Evolutionary conservation across 2,888 invertebrate species (phyloP), one percentile per base, ranked within the genome.

Genomic region (Melipona beecheii): DNA sequence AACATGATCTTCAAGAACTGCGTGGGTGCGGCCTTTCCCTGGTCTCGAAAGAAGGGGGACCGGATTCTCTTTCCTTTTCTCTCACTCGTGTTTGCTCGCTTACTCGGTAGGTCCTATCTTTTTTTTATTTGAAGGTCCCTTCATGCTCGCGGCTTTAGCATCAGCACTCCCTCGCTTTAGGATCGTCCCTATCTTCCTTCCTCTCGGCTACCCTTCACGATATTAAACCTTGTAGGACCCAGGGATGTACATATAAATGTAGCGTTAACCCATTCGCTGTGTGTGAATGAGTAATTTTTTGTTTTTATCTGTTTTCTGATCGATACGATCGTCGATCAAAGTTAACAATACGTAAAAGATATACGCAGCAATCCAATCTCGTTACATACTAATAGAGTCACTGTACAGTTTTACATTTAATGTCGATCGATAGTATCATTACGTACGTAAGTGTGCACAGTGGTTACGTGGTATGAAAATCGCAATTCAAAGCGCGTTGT

Each of bases 61-160:
- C 78, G 68, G 75, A 75, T 66, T 81, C 71, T 75, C 54, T 24
- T 65, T 31, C 58, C 60, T 72, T 72, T 72, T 72, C 70, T 68
- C 70, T 52, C 36, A 49, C 43, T 75, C 75, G 52, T 66, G 77
- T 78, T 75, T 56, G 36, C 62, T 81, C 58, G 74, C 80, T 78
- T 72, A 60, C 75, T 72, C 78, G 72, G 78, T 85, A 83, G 86
- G 75, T 81, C 88, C 89, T 90, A 89, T 86, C 84, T 83, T 80
- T 81, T 69, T 69, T 91, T 88, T 90, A 91, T 91, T 92, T 84
- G 90, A 89, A 90, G 89, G 90, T 92, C 92, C 91, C 93, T 92
- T 90, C 88, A 82, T 84, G 86, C 86, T 88, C 86, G 76, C 80
- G 80, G 86, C 84, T 87, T 88, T 83, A 81, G 81, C 87, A 86